Conservation (phyloP, 2,113 vertebrate genomes). For the Lepus americanus region DNA sequence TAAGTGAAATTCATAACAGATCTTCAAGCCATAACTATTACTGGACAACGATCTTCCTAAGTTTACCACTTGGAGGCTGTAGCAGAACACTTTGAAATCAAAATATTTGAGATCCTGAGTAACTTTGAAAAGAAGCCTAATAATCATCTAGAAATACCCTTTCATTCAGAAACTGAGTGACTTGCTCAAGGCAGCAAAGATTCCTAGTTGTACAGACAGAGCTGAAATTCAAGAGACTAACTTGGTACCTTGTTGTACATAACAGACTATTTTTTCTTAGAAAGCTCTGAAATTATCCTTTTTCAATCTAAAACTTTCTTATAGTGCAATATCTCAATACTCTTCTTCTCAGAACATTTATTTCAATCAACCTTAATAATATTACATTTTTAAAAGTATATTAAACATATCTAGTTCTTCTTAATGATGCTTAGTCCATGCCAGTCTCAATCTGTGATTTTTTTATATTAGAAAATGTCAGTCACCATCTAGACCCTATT, state of each 20-base stretch:
- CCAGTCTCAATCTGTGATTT: background rate
- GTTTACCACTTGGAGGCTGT: background rate
- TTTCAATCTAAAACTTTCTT: background rate
- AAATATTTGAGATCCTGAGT: conserved; percentile 16
- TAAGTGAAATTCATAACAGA: background rate
- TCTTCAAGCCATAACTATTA: conserved; percentile 16
- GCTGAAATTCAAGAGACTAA: background rate
- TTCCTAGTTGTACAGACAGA: background rate
- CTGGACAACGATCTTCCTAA: background rate
- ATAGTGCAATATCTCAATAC: background rate
- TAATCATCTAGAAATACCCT: background rate
- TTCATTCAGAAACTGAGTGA: background rate
- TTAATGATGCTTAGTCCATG: conserved; percentile 7
- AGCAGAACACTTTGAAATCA: background rate
- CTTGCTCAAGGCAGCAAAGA: background rate
- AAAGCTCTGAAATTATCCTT: background rate
- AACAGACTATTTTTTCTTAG: background rate
- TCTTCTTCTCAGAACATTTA: background rate
- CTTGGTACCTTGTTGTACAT: background rate
- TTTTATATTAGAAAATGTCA: conserved; percentile 30
- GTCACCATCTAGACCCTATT: background rate
- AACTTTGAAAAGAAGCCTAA: background rate
- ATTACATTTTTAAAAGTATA: background rate
- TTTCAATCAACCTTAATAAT: background rate
- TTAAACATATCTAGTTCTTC: background rate